Evolutionary conservation across 1,140 invertebrate species (phyloP).

Genomic region (Ostrea denselamellosa): DNA sequence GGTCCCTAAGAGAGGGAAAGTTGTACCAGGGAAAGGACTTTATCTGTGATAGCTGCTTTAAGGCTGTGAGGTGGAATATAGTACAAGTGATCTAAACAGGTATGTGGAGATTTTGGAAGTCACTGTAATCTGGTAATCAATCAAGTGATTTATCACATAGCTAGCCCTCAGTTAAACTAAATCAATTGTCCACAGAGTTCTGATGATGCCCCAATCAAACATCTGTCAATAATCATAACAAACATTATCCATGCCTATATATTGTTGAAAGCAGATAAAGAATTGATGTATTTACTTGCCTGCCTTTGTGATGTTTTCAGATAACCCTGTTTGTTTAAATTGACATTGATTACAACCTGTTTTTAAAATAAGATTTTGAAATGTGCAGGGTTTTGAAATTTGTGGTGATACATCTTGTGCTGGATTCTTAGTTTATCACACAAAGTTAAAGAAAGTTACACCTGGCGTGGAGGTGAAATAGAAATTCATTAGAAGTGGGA

Average conservation of each 20-base stretch:
- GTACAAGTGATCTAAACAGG: neutral
- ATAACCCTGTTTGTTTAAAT: too few relatives aligned
- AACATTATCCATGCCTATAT: neutral
- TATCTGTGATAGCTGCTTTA: neutral
- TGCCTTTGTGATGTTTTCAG: too few relatives aligned
- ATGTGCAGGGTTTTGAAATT: too few relatives aligned
- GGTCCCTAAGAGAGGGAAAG: neutral
- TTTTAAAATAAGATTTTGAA: too few relatives aligned
- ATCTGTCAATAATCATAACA: neutral
- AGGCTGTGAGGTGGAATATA: neutral
- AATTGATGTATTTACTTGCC: neutral
- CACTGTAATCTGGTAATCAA: neutral
- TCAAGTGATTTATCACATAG: neutral
- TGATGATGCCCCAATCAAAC: neutral
- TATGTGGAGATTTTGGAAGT: neutral
- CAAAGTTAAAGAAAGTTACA: neutral
- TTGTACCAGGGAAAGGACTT: neutral
- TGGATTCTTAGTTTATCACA: neutral
- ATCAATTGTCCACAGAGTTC: neutral
- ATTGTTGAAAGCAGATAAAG: neutral
- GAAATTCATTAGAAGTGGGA: neutral
- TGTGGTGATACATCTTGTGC: too few relatives aligned
- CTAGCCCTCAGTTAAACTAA: neutral
- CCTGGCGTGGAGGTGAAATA: neutral
- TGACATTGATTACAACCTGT: too few relatives aligned